These are phyloP conservation scores for Drosophila formosana DNA, from an alignment of 2,888 invertebrate genomes.

Conservation along the genomic window DNA sequence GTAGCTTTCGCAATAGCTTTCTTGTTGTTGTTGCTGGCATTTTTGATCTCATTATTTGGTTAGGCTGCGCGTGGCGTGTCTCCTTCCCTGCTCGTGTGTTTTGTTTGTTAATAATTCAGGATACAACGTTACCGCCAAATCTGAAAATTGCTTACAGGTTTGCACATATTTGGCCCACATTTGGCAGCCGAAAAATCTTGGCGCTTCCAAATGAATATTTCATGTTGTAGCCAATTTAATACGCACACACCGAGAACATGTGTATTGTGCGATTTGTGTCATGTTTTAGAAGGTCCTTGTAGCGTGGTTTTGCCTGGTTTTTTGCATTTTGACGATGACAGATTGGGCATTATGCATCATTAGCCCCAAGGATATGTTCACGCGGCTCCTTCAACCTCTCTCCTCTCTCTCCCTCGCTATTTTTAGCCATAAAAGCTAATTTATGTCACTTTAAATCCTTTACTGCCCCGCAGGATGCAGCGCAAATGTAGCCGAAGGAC, in stretches of 20 bases:
- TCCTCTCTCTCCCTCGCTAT: conserved; percentile 27
- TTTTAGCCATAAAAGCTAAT: conserved; percentile 60
- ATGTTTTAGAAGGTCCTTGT: conserved; percentile 26
- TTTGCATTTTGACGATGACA: conserved; percentile 64
- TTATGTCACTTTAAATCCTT: conserved; percentile 44
- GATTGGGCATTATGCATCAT: conserved; percentile 54
- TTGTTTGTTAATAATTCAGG: conserved; percentile 62
- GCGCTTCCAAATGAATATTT: conserved; percentile 63
- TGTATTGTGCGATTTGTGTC: conserved; percentile 14
- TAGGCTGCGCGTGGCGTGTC: conserved; percentile 32
- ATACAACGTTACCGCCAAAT: conserved; percentile 54
- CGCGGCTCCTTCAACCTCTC: too few species aligned
- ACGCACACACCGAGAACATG: conserved; percentile 10
- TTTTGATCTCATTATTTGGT: conserved; percentile 37
- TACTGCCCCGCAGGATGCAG: conserved; percentile 35
- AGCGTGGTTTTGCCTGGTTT: conserved; percentile 6
- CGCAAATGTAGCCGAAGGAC: conserved; percentile 62
- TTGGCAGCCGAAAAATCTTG: conserved; percentile 47
- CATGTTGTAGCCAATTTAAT: conserved; percentile 58
- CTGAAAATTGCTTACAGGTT: conserved; percentile 64
- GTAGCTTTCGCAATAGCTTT: not conserved
- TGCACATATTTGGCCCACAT: conserved; percentile 54
- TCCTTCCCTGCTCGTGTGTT: conserved; percentile 16
- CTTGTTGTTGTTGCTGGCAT: conserved; percentile 6
- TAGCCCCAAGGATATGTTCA: conserved; percentile 27